Percentiles rank a stretch among this genome's conserved stretches.
These are phyloP conservation scores for Cydia splendana DNA, from an alignment of 1,140 invertebrate genomes.

Conservation along the genomic window DNA sequence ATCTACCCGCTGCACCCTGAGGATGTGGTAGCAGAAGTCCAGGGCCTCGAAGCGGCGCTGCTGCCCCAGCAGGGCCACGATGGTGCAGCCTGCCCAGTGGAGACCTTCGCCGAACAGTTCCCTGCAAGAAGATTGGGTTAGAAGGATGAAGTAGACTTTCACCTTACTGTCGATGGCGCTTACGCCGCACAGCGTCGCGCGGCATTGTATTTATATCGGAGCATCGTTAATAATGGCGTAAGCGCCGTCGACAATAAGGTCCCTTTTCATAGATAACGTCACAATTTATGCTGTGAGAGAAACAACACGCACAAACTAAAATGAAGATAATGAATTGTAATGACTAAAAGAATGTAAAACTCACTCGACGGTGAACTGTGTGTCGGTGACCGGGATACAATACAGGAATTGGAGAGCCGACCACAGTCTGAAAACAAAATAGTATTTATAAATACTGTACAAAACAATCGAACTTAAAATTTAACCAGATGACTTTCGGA, in stretches of 20 bases:
- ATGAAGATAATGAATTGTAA: slow-evolving; percentile 3
- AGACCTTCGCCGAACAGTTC: slow-evolving; percentile 99
- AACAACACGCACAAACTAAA: too few relatives aligned
- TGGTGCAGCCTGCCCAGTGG: slow-evolving; percentile 99
- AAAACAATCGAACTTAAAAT: too few relatives aligned
- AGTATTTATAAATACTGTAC: neutral
- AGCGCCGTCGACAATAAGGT: too few relatives aligned
- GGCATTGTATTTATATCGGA: too few relatives aligned
- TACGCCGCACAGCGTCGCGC: too few relatives aligned
- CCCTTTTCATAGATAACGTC: too few relatives aligned
- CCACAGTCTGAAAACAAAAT: slow-evolving; percentile 87
- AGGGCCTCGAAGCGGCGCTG: slow-evolving; percentile 98
- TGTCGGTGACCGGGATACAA: slow-evolving; percentile 97
- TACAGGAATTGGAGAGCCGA: slow-evolving; percentile 99
- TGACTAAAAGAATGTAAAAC: slow-evolving; percentile 60
- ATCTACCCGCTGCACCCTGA: slow-evolving; percentile 97
- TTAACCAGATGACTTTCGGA: too few relatives aligned
- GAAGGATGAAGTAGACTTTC: too few relatives aligned
- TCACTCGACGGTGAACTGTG: slow-evolving; percentile 98
- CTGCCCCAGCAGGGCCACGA: slow-evolving; percentile 97
- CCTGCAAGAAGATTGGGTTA: slow-evolving; percentile 77
- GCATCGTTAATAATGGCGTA: too few relatives aligned
- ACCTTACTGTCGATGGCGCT: too few relatives aligned
- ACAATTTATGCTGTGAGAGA: too few relatives aligned
- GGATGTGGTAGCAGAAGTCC: slow-evolving; percentile 99